These are phyloP conservation scores for Tetropium fuscum DNA, from an alignment of 2,888 invertebrate species.

Conservation along the genomic window DNA sequence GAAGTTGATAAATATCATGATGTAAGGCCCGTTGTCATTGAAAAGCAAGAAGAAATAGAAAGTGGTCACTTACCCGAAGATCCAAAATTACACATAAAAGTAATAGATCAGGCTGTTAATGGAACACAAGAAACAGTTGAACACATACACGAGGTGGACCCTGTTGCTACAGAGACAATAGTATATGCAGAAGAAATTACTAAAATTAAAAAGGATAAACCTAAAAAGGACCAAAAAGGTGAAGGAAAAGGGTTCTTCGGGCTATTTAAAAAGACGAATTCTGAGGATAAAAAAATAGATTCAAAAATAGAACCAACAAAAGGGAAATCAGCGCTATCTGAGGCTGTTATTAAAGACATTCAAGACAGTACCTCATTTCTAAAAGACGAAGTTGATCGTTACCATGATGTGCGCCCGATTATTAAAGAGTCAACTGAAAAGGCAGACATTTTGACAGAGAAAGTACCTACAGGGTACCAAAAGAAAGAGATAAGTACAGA, in stretches of 20 bases:
- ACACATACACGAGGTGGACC: conserved; percentile 46
- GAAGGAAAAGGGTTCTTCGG: conserved; percentile 31
- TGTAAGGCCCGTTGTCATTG: conserved; percentile 42
- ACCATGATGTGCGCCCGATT: conserved; percentile 45
- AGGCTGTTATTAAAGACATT: conserved; percentile 26
- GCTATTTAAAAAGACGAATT: conserved; percentile 32
- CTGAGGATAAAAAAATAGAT: conserved; percentile 29
- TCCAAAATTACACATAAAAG: too few species aligned
- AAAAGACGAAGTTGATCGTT: conserved; percentile 44
- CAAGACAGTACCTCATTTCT: conserved; percentile 37
- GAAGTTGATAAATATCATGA: conserved; percentile 57
- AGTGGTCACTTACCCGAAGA: too few species aligned
- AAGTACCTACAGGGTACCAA: neutral
- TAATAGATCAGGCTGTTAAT: too few species aligned
- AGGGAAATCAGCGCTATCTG: conserved; percentile 12
- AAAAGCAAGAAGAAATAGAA: neutral
- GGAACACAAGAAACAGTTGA: too few species aligned
- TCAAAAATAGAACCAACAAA: neutral
- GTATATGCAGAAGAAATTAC: neutral
- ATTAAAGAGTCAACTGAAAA: conserved; percentile 24
- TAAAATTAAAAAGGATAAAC: conserved; percentile 10
- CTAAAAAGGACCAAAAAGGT: neutral
- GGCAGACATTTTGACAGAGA: neutral
- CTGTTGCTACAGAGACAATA: conserved; percentile 26
- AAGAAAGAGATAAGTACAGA: neutral